A percentile compares a stretch with the other conserved stretches of the same genome.
Evolutionary conservation across 2,113 vertebrate genomes (phyloP).

Genomic region (Triplophysa siluroides): DNA sequence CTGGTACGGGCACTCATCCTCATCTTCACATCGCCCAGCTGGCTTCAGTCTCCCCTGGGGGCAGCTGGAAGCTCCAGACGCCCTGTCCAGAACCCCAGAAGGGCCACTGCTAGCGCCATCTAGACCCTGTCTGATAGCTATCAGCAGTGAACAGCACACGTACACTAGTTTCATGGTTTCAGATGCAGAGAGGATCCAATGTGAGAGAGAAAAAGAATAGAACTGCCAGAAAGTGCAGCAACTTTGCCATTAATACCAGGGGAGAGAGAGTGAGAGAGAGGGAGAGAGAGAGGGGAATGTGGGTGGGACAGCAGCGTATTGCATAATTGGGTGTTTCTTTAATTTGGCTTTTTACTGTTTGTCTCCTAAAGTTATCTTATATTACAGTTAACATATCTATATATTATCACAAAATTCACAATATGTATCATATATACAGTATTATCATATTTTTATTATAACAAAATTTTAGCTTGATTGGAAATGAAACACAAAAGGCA

Average conservation of each 20-base stretch:
- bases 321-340: conserved; percentile 70
- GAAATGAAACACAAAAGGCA: too few species aligned
- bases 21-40: conserved; percentile 78
- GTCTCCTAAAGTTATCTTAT: too few species aligned
- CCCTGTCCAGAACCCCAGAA: conserved; percentile 55
- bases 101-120: conserved; percentile 45
- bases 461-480: too few species aligned
- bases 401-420: too few species aligned
- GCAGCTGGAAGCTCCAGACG: conserved; percentile 58
- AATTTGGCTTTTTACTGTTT: too few species aligned
- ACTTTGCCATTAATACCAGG: conserved; percentile 80
- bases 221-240: conserved; percentile 69
- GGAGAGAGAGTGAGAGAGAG: conserved; percentile 67
- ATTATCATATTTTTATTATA: too few species aligned
- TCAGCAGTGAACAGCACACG: conserved; percentile 68
- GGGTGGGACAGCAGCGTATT: conserved; percentile 77
- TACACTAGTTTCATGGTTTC: conserved; percentile 77
- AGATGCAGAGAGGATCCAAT: conserved; percentile 31
- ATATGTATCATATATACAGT: too few species aligned
- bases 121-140: conserved; percentile 62
- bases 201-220: conserved; percentile 64
- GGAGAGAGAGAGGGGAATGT: conserved; percentile 70
- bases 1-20: conserved; percentile 85
- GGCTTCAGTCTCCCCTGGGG: conserved; percentile 84
- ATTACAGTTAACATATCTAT: too few species aligned